Percentiles rank a stretch among this genome's conserved stretches.
These are phyloP conservation scores for Linnaemya vulpina DNA, from an alignment of 2,888 invertebrate genomes.

Conservation along the genomic window DNA sequence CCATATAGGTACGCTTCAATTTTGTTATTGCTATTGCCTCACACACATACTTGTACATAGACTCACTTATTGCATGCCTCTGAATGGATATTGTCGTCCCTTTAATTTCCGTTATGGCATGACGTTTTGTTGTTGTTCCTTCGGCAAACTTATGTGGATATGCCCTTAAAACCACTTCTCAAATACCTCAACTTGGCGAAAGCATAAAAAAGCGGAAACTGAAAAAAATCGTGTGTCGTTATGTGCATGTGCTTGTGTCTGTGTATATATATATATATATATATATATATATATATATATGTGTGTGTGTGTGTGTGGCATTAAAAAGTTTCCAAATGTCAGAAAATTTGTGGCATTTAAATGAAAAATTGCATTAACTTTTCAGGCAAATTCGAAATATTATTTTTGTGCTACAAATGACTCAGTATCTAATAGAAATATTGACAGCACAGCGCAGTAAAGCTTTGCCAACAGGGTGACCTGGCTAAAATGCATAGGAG, in stretches of 20 bases:
- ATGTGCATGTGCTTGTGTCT: not conserved
- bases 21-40: not conserved
- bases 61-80: conserved; percentile 11
- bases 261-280: too few relatives aligned
- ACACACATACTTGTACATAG: conserved; percentile 5
- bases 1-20: not conserved
- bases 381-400: conserved; percentile 11
- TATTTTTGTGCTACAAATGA: not conserved
- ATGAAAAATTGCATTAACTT: conserved; percentile 41
- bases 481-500: too few relatives aligned
- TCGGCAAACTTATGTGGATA: conserved; percentile 31
- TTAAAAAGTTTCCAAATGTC: conserved; percentile 46
- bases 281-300: not conserved
- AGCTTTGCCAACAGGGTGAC: not conserved
- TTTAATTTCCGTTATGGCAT: conserved; percentile 51
- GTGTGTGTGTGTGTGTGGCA: not conserved
- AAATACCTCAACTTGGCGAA: conserved; percentile 45
- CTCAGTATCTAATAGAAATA: not conserved
- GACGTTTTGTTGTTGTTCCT: conserved; percentile 36
- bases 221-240: conserved; percentile 19
- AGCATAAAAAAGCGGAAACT: conserved; percentile 5
- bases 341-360: conserved; percentile 45
- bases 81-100: conserved; percentile 23
- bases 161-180: conserved; percentile 58
- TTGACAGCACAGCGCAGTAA: not conserved